phyloP scores from a whole-genome alignment of 2,888 invertebrate genomes.

The Leucoptera coffeella region DNA sequence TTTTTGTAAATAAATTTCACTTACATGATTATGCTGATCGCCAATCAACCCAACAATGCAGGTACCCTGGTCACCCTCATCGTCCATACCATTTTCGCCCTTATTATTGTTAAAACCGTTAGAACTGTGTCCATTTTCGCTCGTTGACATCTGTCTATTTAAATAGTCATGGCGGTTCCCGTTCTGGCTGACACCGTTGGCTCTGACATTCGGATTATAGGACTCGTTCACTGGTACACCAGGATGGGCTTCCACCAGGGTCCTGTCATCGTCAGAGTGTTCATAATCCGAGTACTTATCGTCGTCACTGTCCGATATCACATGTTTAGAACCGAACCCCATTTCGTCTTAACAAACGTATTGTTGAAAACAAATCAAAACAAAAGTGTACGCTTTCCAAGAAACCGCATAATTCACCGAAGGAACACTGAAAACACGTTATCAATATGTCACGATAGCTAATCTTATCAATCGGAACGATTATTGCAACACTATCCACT shows the following conservation, averaged over 20 bases:
- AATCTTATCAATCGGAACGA: too few species aligned
- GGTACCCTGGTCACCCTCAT: slow-evolving; percentile 34
- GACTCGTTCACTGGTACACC: slow-evolving; percentile 11
- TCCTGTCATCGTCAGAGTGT: slow-evolving; percentile 34
- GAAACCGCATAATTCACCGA: too few species aligned
- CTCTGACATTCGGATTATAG: slow-evolving; percentile 8
- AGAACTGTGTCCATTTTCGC: slow-evolving; percentile 2
- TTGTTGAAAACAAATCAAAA: too few species aligned
- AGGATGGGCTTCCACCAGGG: slow-evolving; percentile 15
- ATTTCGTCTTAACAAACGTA: too few species aligned
- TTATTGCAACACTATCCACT: too few species aligned
- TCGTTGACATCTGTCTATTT: slow-evolving; percentile 1
- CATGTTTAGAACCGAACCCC: slow-evolving; percentile 24
- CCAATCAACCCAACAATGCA: slow-evolving; percentile 49
- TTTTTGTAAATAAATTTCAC: too few species aligned
- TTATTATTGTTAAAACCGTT: slow-evolving; percentile 11
- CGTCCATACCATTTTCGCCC: slow-evolving; percentile 13
- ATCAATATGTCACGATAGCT: too few species aligned
- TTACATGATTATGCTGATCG: slow-evolving; percentile 46
- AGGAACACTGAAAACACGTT: too few species aligned
- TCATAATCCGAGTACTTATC: slow-evolving; percentile 40
- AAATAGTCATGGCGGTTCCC: background rate
- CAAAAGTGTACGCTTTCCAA: too few species aligned
- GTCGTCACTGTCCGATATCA: slow-evolving; percentile 32
- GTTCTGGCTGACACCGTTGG: slow-evolving; percentile 12